Percentiles rank a stretch among this genome's conserved stretches.
Conservation (phyloP, 1,140 invertebrate species). For the Leguminivora glycinivorella region DNA sequence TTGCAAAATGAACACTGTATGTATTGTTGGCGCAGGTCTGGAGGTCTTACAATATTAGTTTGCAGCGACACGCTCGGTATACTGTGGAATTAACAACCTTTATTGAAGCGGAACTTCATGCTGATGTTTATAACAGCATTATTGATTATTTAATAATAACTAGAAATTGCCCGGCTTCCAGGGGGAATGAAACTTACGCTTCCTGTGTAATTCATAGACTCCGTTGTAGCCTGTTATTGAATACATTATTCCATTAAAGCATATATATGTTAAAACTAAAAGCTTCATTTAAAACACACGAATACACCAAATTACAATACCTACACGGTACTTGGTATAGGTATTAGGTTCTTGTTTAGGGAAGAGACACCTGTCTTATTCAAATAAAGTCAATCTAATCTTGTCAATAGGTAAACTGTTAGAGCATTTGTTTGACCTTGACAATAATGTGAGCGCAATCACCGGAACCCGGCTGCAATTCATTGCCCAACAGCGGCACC, state of each 20-base stretch:
- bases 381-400: too few species aligned
- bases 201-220: background rate
- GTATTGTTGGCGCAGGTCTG: background rate
- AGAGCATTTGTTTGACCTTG: slow-evolving; percentile 52
- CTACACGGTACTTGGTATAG: too few species aligned
- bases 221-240: background rate
- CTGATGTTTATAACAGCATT: slow-evolving; percentile 1
- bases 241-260: too few species aligned
- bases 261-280: too few species aligned
- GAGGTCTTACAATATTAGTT: background rate
- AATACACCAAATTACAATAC: too few species aligned
- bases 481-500: slow-evolving; percentile 53
- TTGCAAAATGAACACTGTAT: too few species aligned
- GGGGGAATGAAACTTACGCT: background rate
- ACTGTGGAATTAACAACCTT: background rate
- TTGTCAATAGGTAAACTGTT: slow-evolving; percentile 10
- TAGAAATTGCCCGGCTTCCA: background rate
- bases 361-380: too few species aligned
- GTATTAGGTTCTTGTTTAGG: too few species aligned
- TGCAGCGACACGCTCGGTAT: background rate
- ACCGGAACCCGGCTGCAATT: slow-evolving; percentile 42
- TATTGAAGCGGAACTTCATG: slow-evolving; percentile 7
- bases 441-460: slow-evolving; percentile 47
- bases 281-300: too few species aligned
- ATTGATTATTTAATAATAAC: slow-evolving; percentile 10